Base-by-base conservation (phyloP, 1,140 invertebrate species). In the Magallana gigas region DNA sequence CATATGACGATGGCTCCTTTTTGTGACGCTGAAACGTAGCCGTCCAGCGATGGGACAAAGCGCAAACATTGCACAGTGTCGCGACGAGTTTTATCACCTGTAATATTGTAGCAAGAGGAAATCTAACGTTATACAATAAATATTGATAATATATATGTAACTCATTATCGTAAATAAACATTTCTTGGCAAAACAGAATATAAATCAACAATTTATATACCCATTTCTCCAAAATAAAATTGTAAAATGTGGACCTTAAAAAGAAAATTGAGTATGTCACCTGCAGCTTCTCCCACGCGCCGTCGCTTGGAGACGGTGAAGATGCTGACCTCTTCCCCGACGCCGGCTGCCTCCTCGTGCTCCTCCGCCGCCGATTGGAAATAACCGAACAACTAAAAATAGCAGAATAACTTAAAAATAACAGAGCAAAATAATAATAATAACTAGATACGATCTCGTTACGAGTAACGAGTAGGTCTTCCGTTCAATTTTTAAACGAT, bases 1-100 rank as follows among this genome's bases (percentile, higher is more conserved):
- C 94, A 95, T 8, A 94, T 86, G 48, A 92, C 91, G 5, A 95
- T 86, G 8, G 93, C 91, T 4, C 94, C 94, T 88, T 94, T 95
- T 88, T 94, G 94, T 57, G 94, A 94, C 8, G 92, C 92, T 11
- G 93, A 91, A 14, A 95, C 89, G 84, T 94, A 95, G 60, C 91
- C 88, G 81, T 95, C 94, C 11, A 94, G 86, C 11, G 89, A 83
- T 0, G 90, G 90, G 18, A 93, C 90, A 88, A 93, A 94, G 48
- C 92, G 90, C 14, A 95, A 90, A 85, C 91, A 91, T 83, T 94
- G 93, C 23, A 94, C 91, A n/a, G 92, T 93, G 88, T 95, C 94
- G 62, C 94, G 87, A 57, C 94, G 87, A 71, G 92, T 94, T 76
- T 92, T 92, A 86, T 94, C 94, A 84, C 94, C 94, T 94, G 88